Percentiles rank a stretch among this genome's conserved stretches.
Evolutionary conservation across 2,797 vertebrate species (phyloP).

Genomic region (Anguilla marmorata): DNA sequence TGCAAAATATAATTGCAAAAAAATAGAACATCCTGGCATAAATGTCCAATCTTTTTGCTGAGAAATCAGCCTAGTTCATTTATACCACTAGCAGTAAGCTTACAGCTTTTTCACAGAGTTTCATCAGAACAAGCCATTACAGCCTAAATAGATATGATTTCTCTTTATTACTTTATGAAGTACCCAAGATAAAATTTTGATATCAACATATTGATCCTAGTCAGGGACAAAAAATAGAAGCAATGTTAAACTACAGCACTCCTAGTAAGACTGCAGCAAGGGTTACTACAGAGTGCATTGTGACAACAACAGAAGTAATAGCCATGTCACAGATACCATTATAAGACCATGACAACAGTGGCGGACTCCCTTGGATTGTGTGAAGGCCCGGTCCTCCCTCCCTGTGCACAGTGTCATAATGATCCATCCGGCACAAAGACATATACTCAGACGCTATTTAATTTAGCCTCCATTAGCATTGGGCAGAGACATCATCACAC

Average conservation of each 20-base stretch:
- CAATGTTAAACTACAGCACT: background rate
- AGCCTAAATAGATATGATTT: background rate
- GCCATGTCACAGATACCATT: background rate
- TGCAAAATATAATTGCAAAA: background rate
- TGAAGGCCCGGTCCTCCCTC: background rate
- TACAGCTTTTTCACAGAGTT: background rate
- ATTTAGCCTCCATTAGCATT: constrained; percentile 27
- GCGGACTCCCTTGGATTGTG: too few species aligned
- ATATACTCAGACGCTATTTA: constrained; percentile 10
- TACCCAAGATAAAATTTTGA: background rate
- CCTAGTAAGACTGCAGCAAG: background rate
- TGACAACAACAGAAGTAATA: background rate
- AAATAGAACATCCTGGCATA: background rate
- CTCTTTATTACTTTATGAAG: background rate
- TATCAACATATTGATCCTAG: background rate
- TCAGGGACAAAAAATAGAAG: background rate
- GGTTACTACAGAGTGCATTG: background rate
- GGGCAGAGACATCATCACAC: background rate
- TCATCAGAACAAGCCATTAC: background rate
- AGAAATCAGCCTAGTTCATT: background rate
- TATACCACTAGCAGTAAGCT: background rate
- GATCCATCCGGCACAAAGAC: constrained; percentile 13
- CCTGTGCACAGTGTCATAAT: background rate
- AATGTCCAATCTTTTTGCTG: background rate
- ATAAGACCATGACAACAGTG: background rate